These are phyloP conservation scores for Cebus imitator DNA, from an alignment of 2,113 vertebrate genomes.

Conservation along the genomic window DNA sequence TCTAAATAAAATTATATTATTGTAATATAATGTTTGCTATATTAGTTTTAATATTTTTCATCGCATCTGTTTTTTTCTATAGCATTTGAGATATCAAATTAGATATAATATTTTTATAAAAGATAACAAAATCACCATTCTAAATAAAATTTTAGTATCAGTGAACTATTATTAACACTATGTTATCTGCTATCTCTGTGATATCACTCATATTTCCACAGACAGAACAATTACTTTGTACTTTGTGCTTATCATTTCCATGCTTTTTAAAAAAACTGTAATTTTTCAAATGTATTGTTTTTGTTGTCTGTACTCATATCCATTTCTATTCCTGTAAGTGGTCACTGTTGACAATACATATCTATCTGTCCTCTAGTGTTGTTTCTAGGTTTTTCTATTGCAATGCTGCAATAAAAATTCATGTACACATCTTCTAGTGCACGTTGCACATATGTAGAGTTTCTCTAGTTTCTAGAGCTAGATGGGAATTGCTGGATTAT, in stretches of 20 bases:
- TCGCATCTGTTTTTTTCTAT: not conserved
- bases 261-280: not conserved
- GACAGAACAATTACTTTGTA: not conserved
- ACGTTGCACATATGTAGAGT: not conserved
- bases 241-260: not conserved
- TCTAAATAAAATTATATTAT: not conserved
- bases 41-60: not conserved
- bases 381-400: not conserved
- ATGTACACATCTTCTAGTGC: not conserved
- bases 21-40: not conserved
- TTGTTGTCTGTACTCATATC: not conserved
- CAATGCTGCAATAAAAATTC: not conserved
- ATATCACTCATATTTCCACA: not conserved
- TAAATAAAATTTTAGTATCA: not conserved
- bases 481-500: not conserved
- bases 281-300: not conserved
- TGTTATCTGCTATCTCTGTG: not conserved
- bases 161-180: not conserved
- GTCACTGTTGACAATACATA: not conserved
- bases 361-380: not conserved
- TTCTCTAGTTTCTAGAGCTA: not conserved
- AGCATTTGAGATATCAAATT: not conserved
- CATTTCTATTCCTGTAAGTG: not conserved
- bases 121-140: not conserved
- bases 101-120: slow-evolving; percentile 17